Conservation (phyloP, 2,113 vertebrate genomes). For the Raja brachyura region DNA sequence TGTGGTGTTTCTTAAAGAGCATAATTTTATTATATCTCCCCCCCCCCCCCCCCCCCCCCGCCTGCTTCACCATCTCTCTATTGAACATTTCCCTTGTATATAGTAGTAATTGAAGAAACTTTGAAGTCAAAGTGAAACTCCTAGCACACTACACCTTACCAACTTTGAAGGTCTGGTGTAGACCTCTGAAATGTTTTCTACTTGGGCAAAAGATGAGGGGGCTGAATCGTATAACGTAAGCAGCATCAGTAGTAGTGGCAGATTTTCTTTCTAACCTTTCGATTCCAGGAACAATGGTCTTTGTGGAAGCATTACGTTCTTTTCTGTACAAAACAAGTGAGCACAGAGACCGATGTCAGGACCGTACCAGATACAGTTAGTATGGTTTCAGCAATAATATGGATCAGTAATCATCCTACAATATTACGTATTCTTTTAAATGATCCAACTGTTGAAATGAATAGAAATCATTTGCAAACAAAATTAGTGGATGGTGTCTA, state of each 20-base stretch:
- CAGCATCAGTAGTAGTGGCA: not conserved
- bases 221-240: not conserved
- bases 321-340: not conserved
- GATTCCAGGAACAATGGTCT: not conserved
- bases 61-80: too few relatives aligned
- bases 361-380: not conserved
- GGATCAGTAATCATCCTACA: not conserved
- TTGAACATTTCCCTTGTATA: too few relatives aligned
- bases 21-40: too few relatives aligned
- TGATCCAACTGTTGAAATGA: not conserved
- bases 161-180: too few relatives aligned
- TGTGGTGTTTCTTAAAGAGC: too few relatives aligned
- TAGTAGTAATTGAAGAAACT: too few relatives aligned
- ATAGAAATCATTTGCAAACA: not conserved
- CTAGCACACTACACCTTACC: too few relatives aligned
- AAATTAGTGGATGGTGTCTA: not conserved
- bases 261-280: not conserved
- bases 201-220: not conserved
- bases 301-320: not conserved
- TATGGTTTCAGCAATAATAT: conserved; percentile 11
- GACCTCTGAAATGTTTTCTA: not conserved
- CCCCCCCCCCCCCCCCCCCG: too few relatives aligned
- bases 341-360: not conserved
- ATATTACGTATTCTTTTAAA: not conserved
- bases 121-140: too few relatives aligned